phyloP scores from a whole-genome alignment of 2,113 vertebrate species.

The Oxyruncus cristatus region DNA sequence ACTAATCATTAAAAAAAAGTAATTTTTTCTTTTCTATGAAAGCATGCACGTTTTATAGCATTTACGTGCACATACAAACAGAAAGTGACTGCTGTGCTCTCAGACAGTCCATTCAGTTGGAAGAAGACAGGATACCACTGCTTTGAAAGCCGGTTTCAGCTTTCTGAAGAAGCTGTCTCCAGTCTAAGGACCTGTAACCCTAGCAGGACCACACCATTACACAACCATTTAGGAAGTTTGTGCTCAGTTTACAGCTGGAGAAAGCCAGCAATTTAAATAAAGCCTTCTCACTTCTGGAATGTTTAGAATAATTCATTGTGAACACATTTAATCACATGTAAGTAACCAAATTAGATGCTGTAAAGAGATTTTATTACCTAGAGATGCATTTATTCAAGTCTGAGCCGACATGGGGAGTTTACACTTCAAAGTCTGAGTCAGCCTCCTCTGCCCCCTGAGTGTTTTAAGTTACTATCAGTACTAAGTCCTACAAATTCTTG shows the following conservation, averaged over 20 bases:
- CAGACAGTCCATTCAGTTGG: not conserved
- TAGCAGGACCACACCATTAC: not conserved
- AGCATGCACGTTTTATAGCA: not conserved
- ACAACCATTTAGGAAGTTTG: not conserved
- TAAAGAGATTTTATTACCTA: constrained; percentile 40
- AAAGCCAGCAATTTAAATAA: constrained; percentile 1
- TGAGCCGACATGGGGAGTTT: not conserved
- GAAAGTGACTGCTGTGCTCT: not conserved
- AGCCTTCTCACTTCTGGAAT: not conserved
- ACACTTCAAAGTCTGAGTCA: constrained; percentile 10
- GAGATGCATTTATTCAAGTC: constrained; percentile 28
- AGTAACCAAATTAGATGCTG: constrained; percentile 28
- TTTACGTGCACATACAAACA: not conserved
- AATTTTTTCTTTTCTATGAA: not conserved
- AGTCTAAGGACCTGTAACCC: not conserved
- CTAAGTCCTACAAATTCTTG: not conserved
- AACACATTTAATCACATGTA: constrained; percentile 24
- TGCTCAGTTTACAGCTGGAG: not conserved
- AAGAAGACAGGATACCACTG: not conserved
- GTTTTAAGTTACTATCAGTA: not conserved
- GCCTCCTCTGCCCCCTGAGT: not conserved
- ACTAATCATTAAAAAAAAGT: not conserved
- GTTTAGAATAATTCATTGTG: constrained; percentile 26
- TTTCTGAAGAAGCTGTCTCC: not conserved
- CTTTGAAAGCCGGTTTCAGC: not conserved